Conservation (phyloP, 2,888 invertebrate genomes). For the Alentia gelatinosa region DNA sequence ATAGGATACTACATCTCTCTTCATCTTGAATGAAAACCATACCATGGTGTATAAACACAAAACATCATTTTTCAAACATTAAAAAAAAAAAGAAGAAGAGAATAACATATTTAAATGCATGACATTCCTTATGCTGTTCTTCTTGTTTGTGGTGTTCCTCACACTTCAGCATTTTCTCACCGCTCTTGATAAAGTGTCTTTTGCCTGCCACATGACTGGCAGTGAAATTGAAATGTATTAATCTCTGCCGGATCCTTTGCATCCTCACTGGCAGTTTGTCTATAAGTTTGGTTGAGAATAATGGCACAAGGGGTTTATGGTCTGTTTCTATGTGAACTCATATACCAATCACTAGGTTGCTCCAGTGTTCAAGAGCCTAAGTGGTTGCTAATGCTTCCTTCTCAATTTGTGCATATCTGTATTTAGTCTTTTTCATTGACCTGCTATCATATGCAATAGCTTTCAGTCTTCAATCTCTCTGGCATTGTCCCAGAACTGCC, state of each 20-base stretch:
- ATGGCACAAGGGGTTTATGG: constrained; percentile 38
- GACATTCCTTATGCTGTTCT: not conserved
- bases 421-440: constrained; percentile 72
- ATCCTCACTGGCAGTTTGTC: constrained; percentile 16
- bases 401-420: constrained; percentile 69
- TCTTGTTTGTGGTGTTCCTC: not conserved
- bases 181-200: not conserved
- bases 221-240: not conserved
- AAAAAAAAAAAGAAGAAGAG: not conserved
- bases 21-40: not conserved
- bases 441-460: constrained; percentile 78
- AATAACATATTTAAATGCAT: not conserved
- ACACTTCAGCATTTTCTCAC: not conserved
- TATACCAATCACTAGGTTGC: not conserved
- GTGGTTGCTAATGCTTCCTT: constrained; percentile 53
- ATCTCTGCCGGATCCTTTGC: constrained; percentile 43
- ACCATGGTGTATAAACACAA: too few species aligned
- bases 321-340: constrained; percentile 24
- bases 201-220: constrained; percentile 40
- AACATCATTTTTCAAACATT: too few species aligned
- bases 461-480: constrained; percentile 64
- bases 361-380: too few species aligned
- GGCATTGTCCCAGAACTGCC: constrained; percentile 64
- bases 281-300: not conserved
- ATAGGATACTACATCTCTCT: too few species aligned